Conservation (phyloP, 2,113 vertebrate genomes). For the Pomatostomus ruficeps region DNA sequence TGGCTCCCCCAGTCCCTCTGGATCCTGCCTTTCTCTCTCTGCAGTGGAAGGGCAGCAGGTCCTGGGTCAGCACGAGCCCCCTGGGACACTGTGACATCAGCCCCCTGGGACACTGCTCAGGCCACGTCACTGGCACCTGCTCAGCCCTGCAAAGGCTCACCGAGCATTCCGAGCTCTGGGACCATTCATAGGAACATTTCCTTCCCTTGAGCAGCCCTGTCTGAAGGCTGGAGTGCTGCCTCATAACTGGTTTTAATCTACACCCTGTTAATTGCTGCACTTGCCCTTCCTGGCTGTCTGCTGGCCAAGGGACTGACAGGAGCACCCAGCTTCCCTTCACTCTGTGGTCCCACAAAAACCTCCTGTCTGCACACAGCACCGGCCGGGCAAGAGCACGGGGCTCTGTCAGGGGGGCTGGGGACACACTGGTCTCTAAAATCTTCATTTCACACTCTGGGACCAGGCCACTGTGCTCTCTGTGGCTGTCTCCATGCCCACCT, state of each 20-base stretch:
- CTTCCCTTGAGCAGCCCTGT: not conserved
- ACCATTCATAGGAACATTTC: not conserved
- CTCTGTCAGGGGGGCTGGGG: not conserved
- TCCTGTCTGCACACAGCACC: not conserved
- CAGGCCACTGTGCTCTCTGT: not conserved
- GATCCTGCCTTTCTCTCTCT: not conserved
- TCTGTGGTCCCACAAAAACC: not conserved
- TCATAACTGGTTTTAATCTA: not conserved
- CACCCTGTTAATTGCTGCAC: not conserved
- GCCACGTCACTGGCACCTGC: rapidly evolving
- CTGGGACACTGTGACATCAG: not conserved
- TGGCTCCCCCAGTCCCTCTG: not conserved
- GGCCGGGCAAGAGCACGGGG: not conserved
- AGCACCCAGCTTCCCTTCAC: not conserved
- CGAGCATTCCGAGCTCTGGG: not conserved
- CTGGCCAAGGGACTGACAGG: not conserved
- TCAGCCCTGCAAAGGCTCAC: not conserved
- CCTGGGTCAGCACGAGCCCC: not conserved
- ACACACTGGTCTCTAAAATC: not conserved
- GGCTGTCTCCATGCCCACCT: rapidly evolving
- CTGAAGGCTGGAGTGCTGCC: not conserved
- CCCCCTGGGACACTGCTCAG: not conserved
- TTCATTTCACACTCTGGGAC: not conserved
- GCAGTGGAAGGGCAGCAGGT: not conserved
- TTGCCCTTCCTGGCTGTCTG: not conserved